These are phyloP conservation scores for Clamator glandarius DNA, from an alignment of 2,797 vertebrate genomes.

Conservation along the genomic window DNA sequence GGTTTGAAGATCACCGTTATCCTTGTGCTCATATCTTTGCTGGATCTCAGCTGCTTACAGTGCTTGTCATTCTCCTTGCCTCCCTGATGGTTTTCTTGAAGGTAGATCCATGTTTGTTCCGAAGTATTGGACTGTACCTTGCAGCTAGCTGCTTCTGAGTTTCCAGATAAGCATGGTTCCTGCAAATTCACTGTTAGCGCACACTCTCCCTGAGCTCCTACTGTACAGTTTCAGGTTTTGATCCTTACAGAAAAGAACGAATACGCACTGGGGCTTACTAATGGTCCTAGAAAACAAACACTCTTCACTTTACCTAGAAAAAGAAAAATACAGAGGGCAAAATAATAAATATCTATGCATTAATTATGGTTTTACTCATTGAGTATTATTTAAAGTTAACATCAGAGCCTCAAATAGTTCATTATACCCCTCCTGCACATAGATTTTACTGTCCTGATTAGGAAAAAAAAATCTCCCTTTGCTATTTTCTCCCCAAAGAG, in stretches of 20 bases:
- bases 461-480: neutral
- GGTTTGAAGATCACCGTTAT: neutral
- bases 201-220: neutral
- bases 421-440: neutral
- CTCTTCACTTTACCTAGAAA: neutral
- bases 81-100: neutral
- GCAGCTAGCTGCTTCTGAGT: neutral
- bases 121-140: neutral
- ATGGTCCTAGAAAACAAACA: neutral
- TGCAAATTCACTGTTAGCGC: neutral
- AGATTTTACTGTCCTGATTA: neutral
- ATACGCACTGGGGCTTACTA: neutral
- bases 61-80: neutral
- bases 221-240: neutral
- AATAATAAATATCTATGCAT: neutral
- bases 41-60: rapidly evolving
- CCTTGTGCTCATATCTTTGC: neutral
- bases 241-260: neutral
- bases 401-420: neutral
- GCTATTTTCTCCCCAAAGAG: neutral
- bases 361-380: neutral
- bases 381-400: neutral
- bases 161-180: neutral
- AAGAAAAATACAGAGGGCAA: neutral
- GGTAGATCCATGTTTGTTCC: neutral